Percentiles rank a stretch among this genome's conserved stretches.
Conservation (phyloP, 2,888 invertebrate species). For the Hypselothyrea guttata region DNA sequence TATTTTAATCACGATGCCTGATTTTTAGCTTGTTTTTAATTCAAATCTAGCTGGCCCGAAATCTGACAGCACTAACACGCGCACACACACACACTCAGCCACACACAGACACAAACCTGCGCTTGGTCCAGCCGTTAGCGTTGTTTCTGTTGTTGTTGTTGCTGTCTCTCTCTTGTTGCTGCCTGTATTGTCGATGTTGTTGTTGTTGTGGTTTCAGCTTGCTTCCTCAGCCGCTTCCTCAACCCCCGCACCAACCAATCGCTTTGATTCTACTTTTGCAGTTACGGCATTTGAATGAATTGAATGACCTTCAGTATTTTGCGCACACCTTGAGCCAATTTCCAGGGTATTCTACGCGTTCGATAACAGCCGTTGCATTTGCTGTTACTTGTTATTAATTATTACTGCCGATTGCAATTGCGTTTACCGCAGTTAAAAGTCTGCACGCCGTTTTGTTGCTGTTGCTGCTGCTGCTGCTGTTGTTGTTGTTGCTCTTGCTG, state of each 20-base stretch:
- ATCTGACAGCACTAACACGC: neutral
- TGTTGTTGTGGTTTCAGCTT: slow-evolving; percentile 5
- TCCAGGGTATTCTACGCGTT: no score
- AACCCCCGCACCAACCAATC: no score
- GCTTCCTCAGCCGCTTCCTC: neutral
- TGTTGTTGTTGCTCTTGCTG: slow-evolving; percentile 28
- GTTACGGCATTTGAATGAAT: neutral
- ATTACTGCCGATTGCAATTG: no score
- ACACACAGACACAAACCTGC: slow-evolving; percentile 22
- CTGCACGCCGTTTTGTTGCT: slow-evolving; percentile 2
- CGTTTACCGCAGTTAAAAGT: slow-evolving; percentile 17
- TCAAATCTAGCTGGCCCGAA: no score
- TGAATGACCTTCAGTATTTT: slow-evolving; percentile 28
- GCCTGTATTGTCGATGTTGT: slow-evolving; percentile 4
- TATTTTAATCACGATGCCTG: no score
- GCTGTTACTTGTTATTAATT: no score
- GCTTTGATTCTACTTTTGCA: neutral
- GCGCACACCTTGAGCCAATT: slow-evolving; percentile 1
- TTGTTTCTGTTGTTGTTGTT: slow-evolving; percentile 12
- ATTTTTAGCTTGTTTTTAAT: no score
- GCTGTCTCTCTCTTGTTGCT: neutral
- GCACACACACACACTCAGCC: neutral
- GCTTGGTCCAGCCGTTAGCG: slow-evolving; percentile 1
- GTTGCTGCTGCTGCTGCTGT: neutral
- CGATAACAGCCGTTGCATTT: no score